Conservation (phyloP, 1,140 invertebrate species). For the Drosophila chauvacae region DNA sequence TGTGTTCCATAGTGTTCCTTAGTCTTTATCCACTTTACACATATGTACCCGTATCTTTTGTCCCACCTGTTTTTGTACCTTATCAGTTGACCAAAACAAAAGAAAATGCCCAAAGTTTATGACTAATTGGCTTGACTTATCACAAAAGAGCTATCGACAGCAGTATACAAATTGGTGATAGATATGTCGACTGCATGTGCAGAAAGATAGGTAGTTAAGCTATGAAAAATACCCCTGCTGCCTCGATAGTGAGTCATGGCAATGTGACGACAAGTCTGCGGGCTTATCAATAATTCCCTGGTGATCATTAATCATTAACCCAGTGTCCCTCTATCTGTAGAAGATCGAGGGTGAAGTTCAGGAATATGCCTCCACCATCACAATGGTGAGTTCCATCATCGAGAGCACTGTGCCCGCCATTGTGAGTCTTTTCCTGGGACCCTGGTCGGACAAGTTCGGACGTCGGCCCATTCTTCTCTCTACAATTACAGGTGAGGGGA, state of each 20-base stretch:
- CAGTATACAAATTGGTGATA: constrained; percentile 20
- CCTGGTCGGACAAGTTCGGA: constrained; percentile 90
- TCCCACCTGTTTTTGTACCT: constrained; percentile 3
- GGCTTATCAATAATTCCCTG: constrained; percentile 20
- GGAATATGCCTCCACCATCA: constrained; percentile 86
- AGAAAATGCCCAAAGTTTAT: constrained; percentile 16
- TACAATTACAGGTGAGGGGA: constrained; percentile 85
- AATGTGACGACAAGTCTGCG: constrained; percentile 7
- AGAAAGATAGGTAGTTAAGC: constrained; percentile 13
- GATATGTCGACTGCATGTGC: constrained; percentile 14
- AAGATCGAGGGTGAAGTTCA: constrained; percentile 87
- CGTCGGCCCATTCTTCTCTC: constrained; percentile 88
- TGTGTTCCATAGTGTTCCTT: background rate
- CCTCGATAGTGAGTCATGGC: constrained; percentile 15
- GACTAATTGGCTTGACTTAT: constrained; percentile 44
- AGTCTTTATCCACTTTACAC: background rate
- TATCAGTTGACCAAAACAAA: constrained; percentile 39
- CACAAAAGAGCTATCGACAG: constrained; percentile 25
- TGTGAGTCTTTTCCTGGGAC: constrained; percentile 88
- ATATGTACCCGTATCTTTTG: background rate
- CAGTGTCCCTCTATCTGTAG: constrained; percentile 44
- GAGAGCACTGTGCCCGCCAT: constrained; percentile 88
- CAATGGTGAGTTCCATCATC: constrained; percentile 86
- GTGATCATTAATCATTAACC: background rate
- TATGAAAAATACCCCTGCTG: background rate